These are phyloP conservation scores for Hemicrepidius hirtus DNA, from an alignment of 2,888 invertebrate species.

Conservation along the genomic window DNA sequence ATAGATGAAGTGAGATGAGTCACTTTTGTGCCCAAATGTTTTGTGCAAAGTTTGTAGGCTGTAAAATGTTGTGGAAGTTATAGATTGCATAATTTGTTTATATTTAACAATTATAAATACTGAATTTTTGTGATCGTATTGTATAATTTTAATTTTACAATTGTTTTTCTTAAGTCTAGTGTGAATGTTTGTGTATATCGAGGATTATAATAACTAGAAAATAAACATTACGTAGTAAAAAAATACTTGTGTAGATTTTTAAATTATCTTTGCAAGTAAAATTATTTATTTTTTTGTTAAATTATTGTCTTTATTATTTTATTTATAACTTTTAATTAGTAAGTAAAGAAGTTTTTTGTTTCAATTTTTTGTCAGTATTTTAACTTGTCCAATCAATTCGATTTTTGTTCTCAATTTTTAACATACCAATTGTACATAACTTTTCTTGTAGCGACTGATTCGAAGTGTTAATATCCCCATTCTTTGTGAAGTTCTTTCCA, in stretches of 20 bases:
- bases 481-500: conserved; percentile 45
- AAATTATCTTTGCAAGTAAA: conserved; percentile 32
- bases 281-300: conserved; percentile 46
- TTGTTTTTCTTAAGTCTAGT: conserved; percentile 46
- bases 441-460: conserved; percentile 40
- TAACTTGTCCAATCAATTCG: conserved; percentile 1
- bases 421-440: conserved; percentile 28
- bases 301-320: conserved; percentile 32
- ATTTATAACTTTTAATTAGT: conserved; percentile 27
- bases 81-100: conserved; percentile 43
- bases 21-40: conserved; percentile 48
- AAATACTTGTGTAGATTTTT: conserved; percentile 47
- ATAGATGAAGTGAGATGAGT: conserved; percentile 30
- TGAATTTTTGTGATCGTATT: conserved; percentile 53
- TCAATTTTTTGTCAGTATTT: conserved; percentile 29
- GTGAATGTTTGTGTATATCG: conserved; percentile 52
- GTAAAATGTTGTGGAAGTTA: conserved; percentile 45
- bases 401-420: not conserved
- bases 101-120: conserved; percentile 41
- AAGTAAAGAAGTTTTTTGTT: conserved; percentile 13
- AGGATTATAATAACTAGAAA: conserved; percentile 48
- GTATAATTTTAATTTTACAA: conserved; percentile 43
- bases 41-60: conserved; percentile 48
- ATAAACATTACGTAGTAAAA: conserved; percentile 49
- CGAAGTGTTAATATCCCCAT: conserved; percentile 37